A percentile compares a stretch with the other conserved stretches of the same genome.
phyloP scores from a whole-genome alignment of 2,113 vertebrate species.

The Taxidea taxus region DNA sequence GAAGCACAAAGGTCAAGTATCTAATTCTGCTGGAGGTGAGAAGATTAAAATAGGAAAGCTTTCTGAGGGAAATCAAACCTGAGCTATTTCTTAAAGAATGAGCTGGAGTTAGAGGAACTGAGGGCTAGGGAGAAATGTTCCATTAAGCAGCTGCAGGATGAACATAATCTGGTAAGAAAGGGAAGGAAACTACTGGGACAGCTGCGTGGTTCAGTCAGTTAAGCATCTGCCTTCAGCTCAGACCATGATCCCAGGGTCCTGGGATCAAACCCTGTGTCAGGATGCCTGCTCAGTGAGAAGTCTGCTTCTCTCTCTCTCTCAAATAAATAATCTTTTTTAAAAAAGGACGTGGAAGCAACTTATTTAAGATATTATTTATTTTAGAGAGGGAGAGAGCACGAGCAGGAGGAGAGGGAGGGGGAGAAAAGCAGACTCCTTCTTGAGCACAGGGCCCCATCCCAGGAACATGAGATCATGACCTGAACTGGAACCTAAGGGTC shows the following conservation, averaged over 20 bases:
- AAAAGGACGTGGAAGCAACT: not conserved
- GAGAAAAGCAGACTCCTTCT: not conserved
- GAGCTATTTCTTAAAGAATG: not conserved
- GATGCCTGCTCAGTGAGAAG: not conserved
- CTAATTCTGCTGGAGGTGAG: not conserved
- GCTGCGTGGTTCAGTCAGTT: too few relatives aligned
- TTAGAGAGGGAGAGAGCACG: not conserved
- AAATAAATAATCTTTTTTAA: not conserved
- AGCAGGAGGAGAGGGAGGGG: not conserved
- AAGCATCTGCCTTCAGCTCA: too few relatives aligned
- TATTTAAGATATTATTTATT: not conserved
- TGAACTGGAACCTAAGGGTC: not conserved
- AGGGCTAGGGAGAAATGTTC: not conserved
- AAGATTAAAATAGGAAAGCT: not conserved
- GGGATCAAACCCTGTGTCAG: too few relatives aligned
- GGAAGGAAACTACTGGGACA: not conserved
- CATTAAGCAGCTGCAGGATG: not conserved
- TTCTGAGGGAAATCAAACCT: not conserved
- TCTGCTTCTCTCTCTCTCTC: not conserved
- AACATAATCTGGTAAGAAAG: not conserved
- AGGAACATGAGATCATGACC: not conserved
- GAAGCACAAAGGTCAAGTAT: rapidly evolving
- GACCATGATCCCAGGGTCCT: too few relatives aligned
- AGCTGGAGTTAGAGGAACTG: not conserved
- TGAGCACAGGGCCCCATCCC: not conserved